These are phyloP conservation scores for Crambe crambe DNA, from an alignment of 37 sponge, comb jelly and placozoan species.

Conservation along the genomic window DNA sequence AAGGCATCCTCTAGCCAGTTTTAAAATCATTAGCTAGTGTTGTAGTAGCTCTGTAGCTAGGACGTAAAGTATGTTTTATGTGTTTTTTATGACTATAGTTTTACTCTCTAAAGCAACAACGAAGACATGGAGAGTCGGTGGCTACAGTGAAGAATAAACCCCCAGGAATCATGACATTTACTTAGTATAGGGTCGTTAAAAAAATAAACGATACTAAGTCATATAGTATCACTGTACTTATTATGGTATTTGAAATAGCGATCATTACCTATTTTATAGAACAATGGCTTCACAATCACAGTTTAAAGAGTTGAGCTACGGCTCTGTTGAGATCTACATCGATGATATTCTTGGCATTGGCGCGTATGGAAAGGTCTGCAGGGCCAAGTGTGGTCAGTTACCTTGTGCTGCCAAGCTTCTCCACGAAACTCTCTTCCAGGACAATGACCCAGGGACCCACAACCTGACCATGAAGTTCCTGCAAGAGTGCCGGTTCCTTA, in stretches of 20 bases:
- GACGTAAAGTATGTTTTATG: not conserved
- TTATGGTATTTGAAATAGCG: no score
- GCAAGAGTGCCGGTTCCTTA: conserved; percentile 1
- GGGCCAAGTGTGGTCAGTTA: conserved; percentile 6
- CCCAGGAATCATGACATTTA: conserved; percentile 53
- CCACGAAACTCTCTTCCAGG: not conserved
- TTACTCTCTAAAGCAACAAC: not conserved
- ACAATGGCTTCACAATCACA: not conserved
- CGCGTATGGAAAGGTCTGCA: conserved; percentile 8
- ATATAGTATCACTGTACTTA: no score
- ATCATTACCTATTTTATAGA: no score
- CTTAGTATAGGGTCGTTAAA: no score
- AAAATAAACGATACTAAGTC: no score
- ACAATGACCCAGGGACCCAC: not conserved
- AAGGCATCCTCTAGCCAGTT: no score
- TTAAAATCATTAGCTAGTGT: not conserved
- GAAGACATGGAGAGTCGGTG: conserved; percentile 40
- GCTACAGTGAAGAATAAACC: conserved; percentile 43
- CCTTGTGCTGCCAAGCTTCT: conserved; percentile 4
- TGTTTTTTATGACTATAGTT: not conserved
- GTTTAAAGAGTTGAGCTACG: not conserved
- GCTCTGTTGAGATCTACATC: conserved; percentile 6
- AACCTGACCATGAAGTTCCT: not conserved
- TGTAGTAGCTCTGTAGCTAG: not conserved
- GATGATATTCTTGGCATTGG: not conserved